Conservation (phyloP, 2,888 invertebrate species). For the Leptarthrus brevirostris region DNA sequence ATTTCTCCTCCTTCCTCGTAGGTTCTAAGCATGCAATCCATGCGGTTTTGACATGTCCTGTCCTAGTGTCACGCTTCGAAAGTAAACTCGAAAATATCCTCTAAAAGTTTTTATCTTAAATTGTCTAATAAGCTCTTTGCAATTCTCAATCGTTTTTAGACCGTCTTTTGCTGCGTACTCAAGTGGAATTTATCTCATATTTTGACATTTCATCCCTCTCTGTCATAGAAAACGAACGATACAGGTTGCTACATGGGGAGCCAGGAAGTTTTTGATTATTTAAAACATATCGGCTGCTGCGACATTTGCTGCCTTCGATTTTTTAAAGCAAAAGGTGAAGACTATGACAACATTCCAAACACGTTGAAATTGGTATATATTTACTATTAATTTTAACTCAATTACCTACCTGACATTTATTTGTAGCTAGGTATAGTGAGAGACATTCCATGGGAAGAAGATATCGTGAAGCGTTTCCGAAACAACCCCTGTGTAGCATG, state of each 20-base stretch:
- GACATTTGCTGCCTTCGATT: constrained; percentile 77
- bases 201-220: no score
- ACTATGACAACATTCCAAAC: constrained; percentile 69
- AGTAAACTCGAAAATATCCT: no score
- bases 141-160: no score
- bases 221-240: no score
- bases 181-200: no score
- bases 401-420: neutral
- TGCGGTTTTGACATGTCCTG: no score
- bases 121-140: no score
- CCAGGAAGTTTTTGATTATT: constrained; percentile 68
- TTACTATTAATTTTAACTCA: neutral
- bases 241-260: constrained; percentile 70
- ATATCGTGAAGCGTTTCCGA: neutral
- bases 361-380: constrained; percentile 69
- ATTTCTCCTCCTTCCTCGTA: no score
- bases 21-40: no score
- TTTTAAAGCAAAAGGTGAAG: constrained; percentile 71
- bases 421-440: neutral
- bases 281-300: constrained; percentile 74
- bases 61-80: no score
- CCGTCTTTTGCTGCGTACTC: no score
- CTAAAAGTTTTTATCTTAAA: no score
- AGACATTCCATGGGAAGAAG: neutral
- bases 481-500: constrained; percentile 74